These are phyloP conservation scores for Saccopteryx leptura DNA, from an alignment of 2,113 vertebrate species.

Conservation along the genomic window DNA sequence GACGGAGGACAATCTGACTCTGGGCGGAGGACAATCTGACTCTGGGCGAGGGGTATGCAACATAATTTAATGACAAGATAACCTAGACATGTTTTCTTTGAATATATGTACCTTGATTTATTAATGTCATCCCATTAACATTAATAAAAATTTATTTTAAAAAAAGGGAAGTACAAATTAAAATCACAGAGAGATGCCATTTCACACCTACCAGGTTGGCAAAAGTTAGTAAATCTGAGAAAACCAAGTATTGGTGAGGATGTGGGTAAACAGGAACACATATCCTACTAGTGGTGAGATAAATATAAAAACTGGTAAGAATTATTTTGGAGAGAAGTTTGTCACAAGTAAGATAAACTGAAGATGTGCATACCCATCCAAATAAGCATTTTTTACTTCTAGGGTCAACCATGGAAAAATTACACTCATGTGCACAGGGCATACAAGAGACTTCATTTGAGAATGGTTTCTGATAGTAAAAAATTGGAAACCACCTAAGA, in stretches of 20 bases:
- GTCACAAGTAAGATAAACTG: neutral
- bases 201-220: slow-evolving; percentile 26
- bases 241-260: slow-evolving; percentile 9
- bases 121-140: too few species aligned
- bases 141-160: too few species aligned
- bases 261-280: slow-evolving; percentile 35
- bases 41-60: too few species aligned
- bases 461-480: slow-evolving; percentile 41
- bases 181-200: slow-evolving; percentile 58
- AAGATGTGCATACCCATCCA: neutral
- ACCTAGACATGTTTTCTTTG: too few species aligned
- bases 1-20: too few species aligned
- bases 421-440: neutral
- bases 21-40: too few species aligned
- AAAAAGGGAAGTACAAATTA: neutral
- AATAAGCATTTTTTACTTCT: slow-evolving; percentile 42
- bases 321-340: slow-evolving; percentile 42
- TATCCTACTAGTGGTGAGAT: neutral
- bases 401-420: slow-evolving; percentile 17
- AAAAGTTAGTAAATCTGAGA: slow-evolving; percentile 46
- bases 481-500: slow-evolving; percentile 70
- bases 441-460: neutral
- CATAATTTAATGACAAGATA: too few species aligned
- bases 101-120: too few species aligned
- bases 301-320: slow-evolving; percentile 1